These are phyloP conservation scores for Physocephala rufipes DNA, from an alignment of 2,888 invertebrate genomes.

Conservation along the genomic window DNA sequence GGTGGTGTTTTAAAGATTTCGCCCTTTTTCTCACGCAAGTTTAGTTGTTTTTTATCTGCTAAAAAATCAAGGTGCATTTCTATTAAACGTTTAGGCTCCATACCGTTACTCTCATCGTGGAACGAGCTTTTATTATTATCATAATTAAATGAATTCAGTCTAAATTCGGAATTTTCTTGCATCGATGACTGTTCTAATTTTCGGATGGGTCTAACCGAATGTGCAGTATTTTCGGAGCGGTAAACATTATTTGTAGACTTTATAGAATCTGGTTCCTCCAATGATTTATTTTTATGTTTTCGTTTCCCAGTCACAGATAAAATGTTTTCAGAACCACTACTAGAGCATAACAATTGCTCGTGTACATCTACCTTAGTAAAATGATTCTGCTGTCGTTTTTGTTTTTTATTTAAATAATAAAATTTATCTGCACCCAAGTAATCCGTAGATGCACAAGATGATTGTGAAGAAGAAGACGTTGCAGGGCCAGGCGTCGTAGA, in stretches of 20 bases:
- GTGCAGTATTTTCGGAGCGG: background rate
- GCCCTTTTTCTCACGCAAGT: conserved; percentile 43
- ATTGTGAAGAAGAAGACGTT: conserved; percentile 42
- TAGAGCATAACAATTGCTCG: conserved; percentile 47
- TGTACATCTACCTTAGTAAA: conserved; percentile 39
- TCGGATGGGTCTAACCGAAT: conserved; percentile 36
- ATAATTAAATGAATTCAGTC: conserved; percentile 48
- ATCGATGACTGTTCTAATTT: conserved; percentile 42
- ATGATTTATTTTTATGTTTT: background rate
- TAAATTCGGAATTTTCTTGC: conserved; percentile 53
- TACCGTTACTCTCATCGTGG: background rate
- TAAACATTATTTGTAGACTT: background rate
- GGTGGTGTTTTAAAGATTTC: conserved; percentile 53
- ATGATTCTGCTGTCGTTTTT: conserved; percentile 36
- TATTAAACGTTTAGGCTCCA: conserved; percentile 38
- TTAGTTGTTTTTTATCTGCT: conserved; percentile 46
- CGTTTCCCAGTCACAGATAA: background rate
- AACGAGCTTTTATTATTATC: conserved; percentile 49
- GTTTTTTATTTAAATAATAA: background rate
- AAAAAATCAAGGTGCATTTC: conserved; percentile 45
- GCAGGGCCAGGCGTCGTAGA: conserved; percentile 46
- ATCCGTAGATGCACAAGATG: conserved; percentile 13
- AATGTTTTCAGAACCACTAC: conserved; percentile 48
- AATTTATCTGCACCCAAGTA: background rate
- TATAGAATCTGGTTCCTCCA: background rate